phyloP scores from a whole-genome alignment of 1,140 invertebrate genomes.

The Rhagoletis zephyria region DNA sequence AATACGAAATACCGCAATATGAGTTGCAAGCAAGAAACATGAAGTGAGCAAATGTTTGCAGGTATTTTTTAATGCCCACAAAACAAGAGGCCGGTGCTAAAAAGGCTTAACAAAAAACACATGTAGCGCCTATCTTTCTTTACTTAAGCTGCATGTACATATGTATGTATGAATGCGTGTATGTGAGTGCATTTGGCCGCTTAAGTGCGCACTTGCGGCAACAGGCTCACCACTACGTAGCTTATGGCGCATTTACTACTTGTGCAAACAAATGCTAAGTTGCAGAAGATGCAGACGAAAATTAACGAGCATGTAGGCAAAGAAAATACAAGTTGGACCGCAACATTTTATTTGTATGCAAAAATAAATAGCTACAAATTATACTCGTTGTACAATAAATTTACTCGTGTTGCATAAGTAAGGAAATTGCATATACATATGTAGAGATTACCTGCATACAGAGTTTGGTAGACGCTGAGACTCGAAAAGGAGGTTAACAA shows the following conservation, averaged over 20 bases:
- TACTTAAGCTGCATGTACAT: background rate
- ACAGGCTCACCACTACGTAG: slow-evolving; percentile 1
- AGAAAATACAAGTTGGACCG: background rate
- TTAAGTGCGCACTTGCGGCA: slow-evolving; percentile 15
- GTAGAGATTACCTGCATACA: background rate
- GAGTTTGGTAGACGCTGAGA: background rate
- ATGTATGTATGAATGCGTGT: too few species aligned
- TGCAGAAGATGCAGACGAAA: background rate
- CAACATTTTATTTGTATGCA: background rate
- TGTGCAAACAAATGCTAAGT: too few species aligned
- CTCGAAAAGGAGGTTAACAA: too few species aligned
- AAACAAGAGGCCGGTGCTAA: background rate
- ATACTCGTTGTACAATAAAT: background rate
- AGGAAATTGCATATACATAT: background rate
- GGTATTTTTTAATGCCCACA: background rate
- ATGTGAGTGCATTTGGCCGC: background rate
- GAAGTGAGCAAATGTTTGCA: slow-evolving; percentile 2
- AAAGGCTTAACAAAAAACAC: background rate
- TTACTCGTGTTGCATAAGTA: slow-evolving; percentile 26
- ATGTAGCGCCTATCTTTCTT: background rate
- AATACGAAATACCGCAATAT: background rate
- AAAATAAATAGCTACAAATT: slow-evolving; percentile 43
- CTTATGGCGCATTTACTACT: too few species aligned
- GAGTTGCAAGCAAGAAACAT: background rate
- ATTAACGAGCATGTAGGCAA: background rate